Base-by-base conservation (phyloP, 1,140 invertebrate species). In the Ectropis grisescens region DNA sequence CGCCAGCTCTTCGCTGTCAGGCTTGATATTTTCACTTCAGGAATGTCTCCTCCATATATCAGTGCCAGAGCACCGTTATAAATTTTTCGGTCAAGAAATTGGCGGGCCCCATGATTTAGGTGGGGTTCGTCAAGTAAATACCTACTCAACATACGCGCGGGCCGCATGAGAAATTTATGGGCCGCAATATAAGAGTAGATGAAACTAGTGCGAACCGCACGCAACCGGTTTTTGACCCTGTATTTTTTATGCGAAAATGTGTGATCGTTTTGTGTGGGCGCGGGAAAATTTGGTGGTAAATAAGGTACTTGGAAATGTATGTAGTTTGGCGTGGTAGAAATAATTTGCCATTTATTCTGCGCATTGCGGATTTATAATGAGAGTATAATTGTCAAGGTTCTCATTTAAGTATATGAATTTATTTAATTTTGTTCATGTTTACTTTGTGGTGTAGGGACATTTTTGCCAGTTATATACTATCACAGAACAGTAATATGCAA, bases 11-110 rank as follows among this genome's bases (percentile, higher is more conserved):
- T 36, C 34, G 23, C 11, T 19, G 14, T 2, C 34, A 36, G 35
- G 1, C 15, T 1, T n/a, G 25, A 19, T 19, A 19, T 19, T 13
- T 42, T 28, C 24, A n/a, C 13, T 16, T 39, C 12, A 27, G 9
- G 35, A 44, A 44, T 40, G 39, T 56, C 39, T 40, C 19, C 5
- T 32, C 25, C 37, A 46, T 56, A 51, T 44, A 55, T 55, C 47
- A 41, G 32, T 9, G 27, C 27, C 14, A 27, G 22, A 37, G 25
- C 11, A 53, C 49, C 49, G 52, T 56, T 56, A 56, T 56, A 56
- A 56, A 56, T 56, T 56, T 51, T 51, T 56, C 52, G 52, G 52
- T 56, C 52, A 56, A 56, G 52, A 50, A 56, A 56, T 56, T 56
- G 52, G 52, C 33, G 35, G 38, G 41, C 12, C 36, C 35, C 11